phyloP scores from a whole-genome alignment of 2,888 invertebrate species.

The Keiferia lycopersicella region DNA sequence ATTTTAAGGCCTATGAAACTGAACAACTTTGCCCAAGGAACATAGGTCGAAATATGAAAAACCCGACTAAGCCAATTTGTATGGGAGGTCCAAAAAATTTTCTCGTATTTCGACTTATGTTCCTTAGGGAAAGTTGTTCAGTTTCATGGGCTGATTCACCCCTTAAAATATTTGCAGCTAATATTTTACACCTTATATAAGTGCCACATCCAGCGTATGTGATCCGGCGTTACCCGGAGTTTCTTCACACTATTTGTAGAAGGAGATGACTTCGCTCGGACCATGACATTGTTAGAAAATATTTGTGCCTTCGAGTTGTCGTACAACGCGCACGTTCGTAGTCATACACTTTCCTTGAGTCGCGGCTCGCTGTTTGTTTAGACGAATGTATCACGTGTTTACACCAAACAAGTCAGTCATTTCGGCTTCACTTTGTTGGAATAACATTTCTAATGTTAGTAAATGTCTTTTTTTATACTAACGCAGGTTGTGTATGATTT shows the following conservation, averaged over 20 bases:
- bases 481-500: no score
- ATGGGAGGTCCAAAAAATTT: no score
- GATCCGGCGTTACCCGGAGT: constrained; percentile 7
- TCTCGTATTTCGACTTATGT: no score
- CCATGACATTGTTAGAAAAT: constrained; percentile 68
- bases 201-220: constrained; percentile 16
- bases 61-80: no score
- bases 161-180: no score
- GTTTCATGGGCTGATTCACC: no score
- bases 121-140: no score
- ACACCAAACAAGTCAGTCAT: constrained; percentile 15
- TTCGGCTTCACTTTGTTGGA: constrained; percentile 14
- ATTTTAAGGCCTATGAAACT: no score
- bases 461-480: no score
- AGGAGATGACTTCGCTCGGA: constrained; percentile 74
- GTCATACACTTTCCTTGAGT: constrained; percentile 31
- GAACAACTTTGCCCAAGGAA: no score
- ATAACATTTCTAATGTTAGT: constrained; percentile 1
- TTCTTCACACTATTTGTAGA: constrained; percentile 59
- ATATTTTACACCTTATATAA: no score
- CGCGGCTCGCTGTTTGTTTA: constrained; percentile 36
- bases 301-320: constrained; percentile 58
- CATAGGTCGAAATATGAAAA: no score
- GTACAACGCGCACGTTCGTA: constrained; percentile 36
- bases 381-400: constrained; percentile 38